Evolutionary conservation across 92 coral and sea anemone genomes (phyloP), one percentile per base, ranked within the genome.

Genomic region (Meandrina meandrites): DNA sequence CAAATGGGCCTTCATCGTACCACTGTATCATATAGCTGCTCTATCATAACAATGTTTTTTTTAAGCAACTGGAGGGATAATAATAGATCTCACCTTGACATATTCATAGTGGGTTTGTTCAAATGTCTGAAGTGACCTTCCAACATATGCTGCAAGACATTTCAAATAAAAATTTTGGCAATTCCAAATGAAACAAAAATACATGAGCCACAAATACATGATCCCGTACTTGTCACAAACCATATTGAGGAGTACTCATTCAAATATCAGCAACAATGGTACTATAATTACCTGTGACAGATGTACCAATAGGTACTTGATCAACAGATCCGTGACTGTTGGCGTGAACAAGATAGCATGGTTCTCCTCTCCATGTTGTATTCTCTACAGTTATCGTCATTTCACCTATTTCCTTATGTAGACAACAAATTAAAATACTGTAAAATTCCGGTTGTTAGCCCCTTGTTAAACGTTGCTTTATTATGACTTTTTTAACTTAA

Each of bases 21-120:
- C 45, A 40, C 45, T 2, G 45, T 2, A 40, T 40, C 45, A 2
- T 40, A 40, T 40, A 40, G 6, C 45, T 40, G 6, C 45, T 40
- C 45, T 40, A 40, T 40, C 6, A 40, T 40, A 40, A 40, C 45
- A 40, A 40, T 40, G 6, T 40, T 40, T 40, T 40, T 40, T 40
- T 40, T n/a, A n/a, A n/a, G 6, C 45, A 40, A 40, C 45, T 40
- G 45, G 45, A 40, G 45, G 45, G 6, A 40, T 40, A 2, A 40
- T 40, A 2, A 6, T 40, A 40, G 45, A 68, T 28, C 72, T 69
- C 72, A 96, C 99, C 95, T 96, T 93, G 28, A 95, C 94, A 86
- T 96, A 96, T 88, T 96, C 98, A 87, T 93, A 94, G 47, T 95
- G 94, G 13, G 95, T 95, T 85, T 96, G 99, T 87, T 96, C 99